phyloP scores from a whole-genome alignment of 2,113 vertebrate genomes.

The Myrmecophaga tridactyla region DNA sequence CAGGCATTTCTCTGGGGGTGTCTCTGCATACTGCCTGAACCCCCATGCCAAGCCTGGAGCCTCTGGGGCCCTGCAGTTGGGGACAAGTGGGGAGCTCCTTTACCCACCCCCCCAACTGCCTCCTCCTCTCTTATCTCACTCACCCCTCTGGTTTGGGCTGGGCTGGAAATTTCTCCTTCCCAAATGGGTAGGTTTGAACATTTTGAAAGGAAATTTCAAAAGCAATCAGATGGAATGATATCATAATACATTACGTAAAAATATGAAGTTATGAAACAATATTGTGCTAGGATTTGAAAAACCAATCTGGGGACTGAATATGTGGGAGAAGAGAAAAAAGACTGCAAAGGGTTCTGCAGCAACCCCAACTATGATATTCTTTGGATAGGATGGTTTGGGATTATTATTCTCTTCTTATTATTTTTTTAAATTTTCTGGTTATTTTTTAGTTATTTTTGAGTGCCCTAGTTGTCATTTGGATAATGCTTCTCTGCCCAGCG shows the following conservation, averaged over 20 bases:
- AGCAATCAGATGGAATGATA: background rate
- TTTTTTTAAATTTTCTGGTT: background rate
- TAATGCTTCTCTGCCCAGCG: background rate
- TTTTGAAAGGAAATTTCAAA: background rate
- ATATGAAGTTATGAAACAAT: background rate
- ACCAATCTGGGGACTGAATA: fast-evolving
- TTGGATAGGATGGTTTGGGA: fast-evolving
- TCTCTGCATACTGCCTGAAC: fast-evolving
- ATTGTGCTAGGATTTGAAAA: background rate
- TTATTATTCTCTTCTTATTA: fast-evolving
- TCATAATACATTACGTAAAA: background rate
- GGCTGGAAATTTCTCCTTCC: background rate
- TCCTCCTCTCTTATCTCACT: background rate
- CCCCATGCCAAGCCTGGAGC: background rate
- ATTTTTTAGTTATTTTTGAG: background rate
- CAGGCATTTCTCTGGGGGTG: background rate
- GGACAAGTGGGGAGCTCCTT: background rate
- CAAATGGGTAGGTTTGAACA: background rate
- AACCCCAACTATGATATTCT: fast-evolving
- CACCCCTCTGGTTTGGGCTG: too few species aligned
- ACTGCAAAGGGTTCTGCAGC: background rate
- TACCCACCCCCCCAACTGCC: fast-evolving
- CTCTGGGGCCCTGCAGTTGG: background rate
- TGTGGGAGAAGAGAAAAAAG: background rate
- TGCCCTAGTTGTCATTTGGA: background rate